phyloP scores from a whole-genome alignment of 2,797 vertebrate genomes.

The Pseudomugil gertrudae region DNA sequence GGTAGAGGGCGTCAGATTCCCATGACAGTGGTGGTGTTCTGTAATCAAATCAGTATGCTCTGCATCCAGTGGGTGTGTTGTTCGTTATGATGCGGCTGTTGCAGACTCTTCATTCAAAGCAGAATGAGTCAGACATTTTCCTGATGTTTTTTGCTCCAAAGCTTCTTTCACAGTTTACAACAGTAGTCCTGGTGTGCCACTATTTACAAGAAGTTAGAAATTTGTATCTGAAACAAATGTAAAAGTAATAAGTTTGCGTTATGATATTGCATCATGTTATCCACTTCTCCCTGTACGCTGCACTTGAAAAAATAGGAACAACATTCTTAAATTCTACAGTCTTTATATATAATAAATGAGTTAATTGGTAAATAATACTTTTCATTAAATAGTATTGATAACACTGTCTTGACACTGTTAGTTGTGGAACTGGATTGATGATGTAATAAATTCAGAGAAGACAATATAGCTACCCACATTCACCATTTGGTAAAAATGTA shows the following conservation, averaged over 20 bases:
- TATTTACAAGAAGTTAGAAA: slow-evolving; percentile 68
- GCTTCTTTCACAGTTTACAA: slow-evolving; percentile 64
- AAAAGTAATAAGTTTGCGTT: slow-evolving; percentile 51
- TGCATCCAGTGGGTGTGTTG: slow-evolving; percentile 30
- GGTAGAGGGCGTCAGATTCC: slow-evolving; percentile 66
- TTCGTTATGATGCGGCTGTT: slow-evolving; percentile 36
- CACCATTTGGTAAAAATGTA: slow-evolving; percentile 59
- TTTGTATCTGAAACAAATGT: slow-evolving; percentile 59
- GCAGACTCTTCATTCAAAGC: slow-evolving; percentile 47
- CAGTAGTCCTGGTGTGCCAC: slow-evolving; percentile 50
- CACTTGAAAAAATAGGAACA: slow-evolving; percentile 36
- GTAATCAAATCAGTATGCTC: slow-evolving; percentile 16
- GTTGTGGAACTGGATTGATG: slow-evolving; percentile 57
- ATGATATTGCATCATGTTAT: slow-evolving; percentile 52
- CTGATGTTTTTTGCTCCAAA: slow-evolving; percentile 60
- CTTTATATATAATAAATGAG: slow-evolving; percentile 39
- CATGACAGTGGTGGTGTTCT: slow-evolving; percentile 20
- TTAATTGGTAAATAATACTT: slow-evolving; percentile 45
- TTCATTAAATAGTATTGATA: slow-evolving; percentile 45
- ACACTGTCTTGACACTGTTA: slow-evolving; percentile 52
- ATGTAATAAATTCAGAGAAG: slow-evolving; percentile 64
- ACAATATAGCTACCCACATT: slow-evolving; percentile 48
- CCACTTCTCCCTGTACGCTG: slow-evolving; percentile 21
- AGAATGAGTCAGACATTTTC: slow-evolving; percentile 56
- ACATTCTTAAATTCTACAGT: slow-evolving; percentile 51